Evolutionary conservation across 2,113 vertebrate species (phyloP).

Genomic region (Perca flavescens): DNA sequence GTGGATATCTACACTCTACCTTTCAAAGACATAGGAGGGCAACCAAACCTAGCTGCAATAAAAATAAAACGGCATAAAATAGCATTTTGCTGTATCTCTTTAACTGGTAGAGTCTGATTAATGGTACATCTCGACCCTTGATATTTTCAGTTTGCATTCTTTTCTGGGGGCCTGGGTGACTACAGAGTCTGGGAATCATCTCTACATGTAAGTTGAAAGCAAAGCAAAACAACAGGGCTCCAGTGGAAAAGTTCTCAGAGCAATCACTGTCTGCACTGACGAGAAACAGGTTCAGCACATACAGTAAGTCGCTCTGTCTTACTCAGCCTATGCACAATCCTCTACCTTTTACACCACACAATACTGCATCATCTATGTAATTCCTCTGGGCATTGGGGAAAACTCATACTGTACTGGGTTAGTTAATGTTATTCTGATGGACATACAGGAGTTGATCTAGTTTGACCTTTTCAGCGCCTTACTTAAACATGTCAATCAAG

Average conservation of each 20-base stretch:
- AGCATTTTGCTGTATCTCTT: conserved; percentile 12
- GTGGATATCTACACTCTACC: not conserved
- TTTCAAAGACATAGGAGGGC: not conserved
- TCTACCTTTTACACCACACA: not conserved
- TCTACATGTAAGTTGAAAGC: conserved; percentile 51
- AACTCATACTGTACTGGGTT: not conserved
- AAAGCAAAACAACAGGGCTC: conserved; percentile 47
- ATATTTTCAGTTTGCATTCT: conserved; percentile 53
- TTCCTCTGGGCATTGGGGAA: not conserved
- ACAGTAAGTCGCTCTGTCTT: not conserved
- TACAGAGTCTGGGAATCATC: conserved; percentile 58
- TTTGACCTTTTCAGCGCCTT: not conserved
- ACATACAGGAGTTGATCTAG: not conserved
- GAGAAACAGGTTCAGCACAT: conserved; percentile 32
- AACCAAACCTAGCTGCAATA: not conserved
- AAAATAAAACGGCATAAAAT: not conserved
- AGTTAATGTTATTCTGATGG: conserved; percentile 3
- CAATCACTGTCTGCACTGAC: conserved; percentile 43
- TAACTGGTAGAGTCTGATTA: not conserved
- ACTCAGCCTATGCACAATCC: not conserved
- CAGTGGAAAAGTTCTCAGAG: conserved; percentile 63
- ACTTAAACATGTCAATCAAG: conserved; percentile 31
- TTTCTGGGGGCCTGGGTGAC: conserved; percentile 27
- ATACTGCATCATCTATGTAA: not conserved
- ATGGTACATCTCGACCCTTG: not conserved